Evolutionary conservation across 2,888 invertebrate genomes (phyloP).

Genomic region (Amitus sp.): DNA sequence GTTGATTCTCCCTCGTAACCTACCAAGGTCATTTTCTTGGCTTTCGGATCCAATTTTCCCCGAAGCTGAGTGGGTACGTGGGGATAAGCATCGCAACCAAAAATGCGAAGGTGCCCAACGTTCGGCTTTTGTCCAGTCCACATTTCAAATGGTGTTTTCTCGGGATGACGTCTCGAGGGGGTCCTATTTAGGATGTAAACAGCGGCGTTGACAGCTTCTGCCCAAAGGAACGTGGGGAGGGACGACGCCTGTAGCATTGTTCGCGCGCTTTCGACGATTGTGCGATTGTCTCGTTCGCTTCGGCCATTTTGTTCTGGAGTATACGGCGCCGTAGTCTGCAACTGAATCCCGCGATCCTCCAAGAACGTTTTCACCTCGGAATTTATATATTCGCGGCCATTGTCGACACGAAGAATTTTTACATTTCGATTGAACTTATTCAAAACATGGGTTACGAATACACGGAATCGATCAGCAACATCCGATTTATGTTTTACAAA

Average conservation of each 20-base stretch:
- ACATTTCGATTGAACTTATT: constrained; percentile 10
- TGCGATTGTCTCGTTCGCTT: constrained; percentile 15
- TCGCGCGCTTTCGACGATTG: constrained; percentile 23
- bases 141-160: constrained; percentile 25
- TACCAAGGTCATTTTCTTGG: too few relatives aligned
- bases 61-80: neutral
- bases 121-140: constrained; percentile 31
- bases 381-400: constrained; percentile 20
- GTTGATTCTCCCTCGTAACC: too few relatives aligned
- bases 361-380: constrained; percentile 8
- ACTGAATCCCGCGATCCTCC: constrained; percentile 14
- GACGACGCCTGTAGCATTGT: constrained; percentile 35
- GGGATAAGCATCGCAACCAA: constrained; percentile 23
- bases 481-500: constrained; percentile 33
- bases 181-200: constrained; percentile 25
- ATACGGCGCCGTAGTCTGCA: constrained; percentile 13
- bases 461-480: constrained; percentile 20
- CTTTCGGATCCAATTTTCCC: neutral
- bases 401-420: constrained; percentile 17
- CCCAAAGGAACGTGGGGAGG: constrained; percentile 27
- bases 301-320: constrained; percentile 21
- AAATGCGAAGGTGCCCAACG: constrained; percentile 25
- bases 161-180: constrained; percentile 15
- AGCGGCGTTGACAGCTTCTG: constrained; percentile 33
- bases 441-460: constrained; percentile 29